Conservation (phyloP, 2,888 invertebrate species). For the Mythimna impura region DNA sequence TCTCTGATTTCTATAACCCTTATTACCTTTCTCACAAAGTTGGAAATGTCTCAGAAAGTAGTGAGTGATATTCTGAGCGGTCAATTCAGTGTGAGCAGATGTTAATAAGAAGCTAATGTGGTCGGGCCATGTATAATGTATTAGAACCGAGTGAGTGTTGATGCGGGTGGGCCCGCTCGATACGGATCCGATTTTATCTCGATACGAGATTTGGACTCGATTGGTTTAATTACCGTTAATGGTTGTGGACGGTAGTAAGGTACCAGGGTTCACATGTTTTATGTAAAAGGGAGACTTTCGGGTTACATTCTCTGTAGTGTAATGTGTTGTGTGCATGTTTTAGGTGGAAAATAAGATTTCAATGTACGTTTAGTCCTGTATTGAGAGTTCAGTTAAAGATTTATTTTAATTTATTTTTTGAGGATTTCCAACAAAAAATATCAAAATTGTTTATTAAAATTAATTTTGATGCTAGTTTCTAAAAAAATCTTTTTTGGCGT, state of each 20-base stretch:
- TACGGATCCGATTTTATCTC: slow-evolving; percentile 85
- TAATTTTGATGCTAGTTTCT: too few species aligned
- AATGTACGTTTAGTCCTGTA: neutral
- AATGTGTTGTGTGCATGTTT: slow-evolving; percentile 5
- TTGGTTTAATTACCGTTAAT: slow-evolving; percentile 89
- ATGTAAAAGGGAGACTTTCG: slow-evolving; percentile 45
- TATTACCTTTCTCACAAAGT: slow-evolving; percentile 59
- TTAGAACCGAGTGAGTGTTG: slow-evolving; percentile 75
- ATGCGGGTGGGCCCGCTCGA: slow-evolving; percentile 85
- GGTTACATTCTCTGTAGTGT: neutral
- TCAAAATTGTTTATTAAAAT: too few species aligned
- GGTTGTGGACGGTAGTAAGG: slow-evolving; percentile 77
- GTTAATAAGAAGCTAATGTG: slow-evolving; percentile 79
- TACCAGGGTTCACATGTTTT: slow-evolving; percentile 67
- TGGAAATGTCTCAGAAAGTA: slow-evolving; percentile 46
- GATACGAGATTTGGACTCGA: slow-evolving; percentile 85
- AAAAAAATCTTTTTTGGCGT: too few species aligned
- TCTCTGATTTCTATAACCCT: slow-evolving; percentile 29
- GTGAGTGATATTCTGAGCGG: slow-evolving; percentile 63
- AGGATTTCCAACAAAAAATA: too few species aligned
- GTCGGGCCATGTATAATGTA: slow-evolving; percentile 85
- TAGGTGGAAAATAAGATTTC: neutral
- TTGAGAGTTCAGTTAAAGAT: neutral
- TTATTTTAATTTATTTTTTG: too few species aligned
- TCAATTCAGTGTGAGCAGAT: slow-evolving; percentile 71